These are phyloP conservation scores for Epinotia demarniana DNA, from an alignment of 2,888 invertebrate genomes.

Conservation along the genomic window DNA sequence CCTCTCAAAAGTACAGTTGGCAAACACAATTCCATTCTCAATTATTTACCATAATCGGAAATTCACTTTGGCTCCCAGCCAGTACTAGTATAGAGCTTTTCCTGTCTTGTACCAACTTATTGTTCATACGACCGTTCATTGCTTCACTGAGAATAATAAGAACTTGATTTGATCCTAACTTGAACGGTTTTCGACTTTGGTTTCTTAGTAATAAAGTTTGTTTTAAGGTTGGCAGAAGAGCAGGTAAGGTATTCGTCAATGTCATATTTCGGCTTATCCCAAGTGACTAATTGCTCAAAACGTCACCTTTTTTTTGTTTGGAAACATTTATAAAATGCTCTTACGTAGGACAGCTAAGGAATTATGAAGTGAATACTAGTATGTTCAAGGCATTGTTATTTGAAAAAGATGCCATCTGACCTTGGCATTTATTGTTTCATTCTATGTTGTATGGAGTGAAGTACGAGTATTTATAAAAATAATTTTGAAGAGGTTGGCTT, in stretches of 20 bases:
- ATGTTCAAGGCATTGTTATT: not conserved
- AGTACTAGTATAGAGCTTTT: constrained; percentile 56
- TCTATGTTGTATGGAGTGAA: not conserved
- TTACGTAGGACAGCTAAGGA: not conserved
- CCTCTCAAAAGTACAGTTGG: constrained; percentile 31
- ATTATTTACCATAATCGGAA: constrained; percentile 71
- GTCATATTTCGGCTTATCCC: constrained; percentile 30
- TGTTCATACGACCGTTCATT: constrained; percentile 49
- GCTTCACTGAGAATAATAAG: constrained; percentile 38
- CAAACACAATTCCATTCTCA: constrained; percentile 49
- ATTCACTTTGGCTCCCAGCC: constrained; percentile 71
- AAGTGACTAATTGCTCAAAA: constrained; percentile 32
- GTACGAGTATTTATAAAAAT: no score
- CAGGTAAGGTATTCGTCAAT: constrained; percentile 27
- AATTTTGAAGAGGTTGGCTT: no score
- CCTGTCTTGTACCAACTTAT: constrained; percentile 56
- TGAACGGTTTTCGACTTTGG: not conserved
- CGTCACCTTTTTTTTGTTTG: constrained; percentile 17
- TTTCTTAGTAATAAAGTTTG: not conserved
- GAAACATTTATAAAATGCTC: not conserved
- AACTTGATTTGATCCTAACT: constrained; percentile 2
- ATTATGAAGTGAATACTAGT: constrained; percentile 12
- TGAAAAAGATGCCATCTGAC: not conserved
- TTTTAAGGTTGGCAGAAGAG: not conserved
- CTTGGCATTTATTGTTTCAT: constrained; percentile 11